phyloP scores from a whole-genome alignment of 2,113 vertebrate species.

The Sterna hirundo region DNA sequence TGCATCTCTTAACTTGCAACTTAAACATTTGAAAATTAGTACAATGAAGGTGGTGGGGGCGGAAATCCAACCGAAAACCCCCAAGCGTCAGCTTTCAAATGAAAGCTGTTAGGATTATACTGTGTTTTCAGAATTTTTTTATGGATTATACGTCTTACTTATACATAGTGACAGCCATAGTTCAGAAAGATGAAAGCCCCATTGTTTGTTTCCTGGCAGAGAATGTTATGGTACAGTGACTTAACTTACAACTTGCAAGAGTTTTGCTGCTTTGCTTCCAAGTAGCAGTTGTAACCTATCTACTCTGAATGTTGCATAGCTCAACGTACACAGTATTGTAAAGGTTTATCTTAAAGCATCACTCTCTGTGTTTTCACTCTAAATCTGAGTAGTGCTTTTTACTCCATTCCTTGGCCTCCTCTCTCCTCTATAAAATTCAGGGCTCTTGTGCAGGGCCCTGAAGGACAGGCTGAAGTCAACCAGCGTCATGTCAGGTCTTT shows the following conservation, averaged over 20 bases:
- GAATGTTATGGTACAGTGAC: not conserved
- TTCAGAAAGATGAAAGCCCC: not conserved
- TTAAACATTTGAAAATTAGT: not conserved
- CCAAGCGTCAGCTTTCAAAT: not conserved
- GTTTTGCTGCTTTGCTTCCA: not conserved
- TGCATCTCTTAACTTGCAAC: not conserved
- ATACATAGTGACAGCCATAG: not conserved
- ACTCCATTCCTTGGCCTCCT: not conserved
- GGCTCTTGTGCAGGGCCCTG: not conserved
- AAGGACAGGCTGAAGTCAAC: not conserved
- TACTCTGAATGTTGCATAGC: not conserved
- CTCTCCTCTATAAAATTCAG: not conserved
- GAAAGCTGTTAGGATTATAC: not conserved
- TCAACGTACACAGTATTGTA: rapidly evolving
- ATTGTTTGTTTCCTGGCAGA: not conserved
- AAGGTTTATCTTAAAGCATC: not conserved
- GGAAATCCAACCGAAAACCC: not conserved
- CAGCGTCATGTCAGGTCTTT: not conserved
- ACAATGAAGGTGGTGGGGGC: not conserved
- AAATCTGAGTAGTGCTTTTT: not conserved
- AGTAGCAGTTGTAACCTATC: not conserved
- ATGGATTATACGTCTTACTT: not conserved
- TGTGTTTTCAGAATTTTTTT: not conserved
- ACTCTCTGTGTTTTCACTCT: not conserved
- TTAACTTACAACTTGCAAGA: not conserved